Conservation (phyloP, 1,140 invertebrate genomes). For the Onthophagus taurus region DNA sequence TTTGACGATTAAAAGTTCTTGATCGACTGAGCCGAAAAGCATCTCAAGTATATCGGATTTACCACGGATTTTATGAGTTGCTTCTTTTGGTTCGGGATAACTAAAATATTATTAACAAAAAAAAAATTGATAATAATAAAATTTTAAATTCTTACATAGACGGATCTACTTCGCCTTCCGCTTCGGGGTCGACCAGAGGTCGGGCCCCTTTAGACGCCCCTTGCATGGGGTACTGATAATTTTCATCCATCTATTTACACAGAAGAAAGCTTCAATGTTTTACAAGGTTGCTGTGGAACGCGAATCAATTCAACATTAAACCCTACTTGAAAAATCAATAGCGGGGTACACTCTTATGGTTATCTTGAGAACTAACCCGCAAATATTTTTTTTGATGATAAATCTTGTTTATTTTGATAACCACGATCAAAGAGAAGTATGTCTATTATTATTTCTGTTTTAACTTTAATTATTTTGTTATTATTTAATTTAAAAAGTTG, state of each 20-base stretch:
- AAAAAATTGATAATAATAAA: not conserved
- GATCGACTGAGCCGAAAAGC: constrained; percentile 74
- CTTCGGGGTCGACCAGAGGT: constrained; percentile 63
- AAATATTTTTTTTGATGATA: too few relatives aligned
- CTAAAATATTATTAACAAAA: constrained; percentile 26
- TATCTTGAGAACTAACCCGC: too few relatives aligned
- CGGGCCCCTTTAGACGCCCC: constrained; percentile 36
- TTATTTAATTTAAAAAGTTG: too few relatives aligned
- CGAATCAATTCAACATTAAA: too few relatives aligned
- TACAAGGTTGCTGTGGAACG: too few relatives aligned
- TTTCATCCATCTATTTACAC: constrained; percentile 16
- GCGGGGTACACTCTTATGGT: too few relatives aligned
- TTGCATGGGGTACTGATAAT: constrained; percentile 25
- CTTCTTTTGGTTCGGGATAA: constrained; percentile 75
- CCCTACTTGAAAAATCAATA: too few relatives aligned
- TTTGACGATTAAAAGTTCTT: constrained; percentile 85
- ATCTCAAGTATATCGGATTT: constrained; percentile 74
- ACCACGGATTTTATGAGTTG: constrained; percentile 80
- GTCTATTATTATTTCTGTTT: too few relatives aligned
- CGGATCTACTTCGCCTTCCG: constrained; percentile 66
- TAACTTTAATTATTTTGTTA: too few relatives aligned
- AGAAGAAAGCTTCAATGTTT: constrained; percentile 10
- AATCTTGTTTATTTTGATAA: too few relatives aligned
- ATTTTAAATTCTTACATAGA: constrained; percentile 38
- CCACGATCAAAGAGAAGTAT: too few relatives aligned